These are phyloP conservation scores for Halictus quadricinctus DNA, from an alignment of 2,888 invertebrate species.

Conservation along the genomic window DNA sequence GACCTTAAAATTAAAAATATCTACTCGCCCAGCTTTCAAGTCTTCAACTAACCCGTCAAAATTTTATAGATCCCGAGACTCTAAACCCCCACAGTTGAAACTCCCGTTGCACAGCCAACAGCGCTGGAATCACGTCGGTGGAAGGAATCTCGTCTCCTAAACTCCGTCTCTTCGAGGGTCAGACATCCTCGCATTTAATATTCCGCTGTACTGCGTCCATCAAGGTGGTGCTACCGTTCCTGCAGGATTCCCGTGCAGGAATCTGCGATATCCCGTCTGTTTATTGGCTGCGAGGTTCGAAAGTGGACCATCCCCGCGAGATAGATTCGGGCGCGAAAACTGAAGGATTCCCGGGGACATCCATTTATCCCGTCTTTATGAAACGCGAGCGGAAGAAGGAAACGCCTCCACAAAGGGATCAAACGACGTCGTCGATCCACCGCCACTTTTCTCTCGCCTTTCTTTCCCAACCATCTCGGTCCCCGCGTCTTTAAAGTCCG, in stretches of 20 bases:
- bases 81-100: too few relatives aligned
- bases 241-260: background rate
- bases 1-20: too few relatives aligned
- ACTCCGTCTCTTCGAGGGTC: background rate
- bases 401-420: slow-evolving; percentile 5
- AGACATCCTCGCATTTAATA: background rate
- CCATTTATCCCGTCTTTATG: slow-evolving; percentile 11
- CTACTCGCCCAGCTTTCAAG: too few relatives aligned
- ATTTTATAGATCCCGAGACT: too few relatives aligned
- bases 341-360: slow-evolving; percentile 1
- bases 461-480: background rate
- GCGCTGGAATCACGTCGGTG: too few relatives aligned
- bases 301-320: background rate
- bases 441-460: background rate
- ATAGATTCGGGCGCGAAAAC: slow-evolving; percentile 1
- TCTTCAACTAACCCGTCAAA: too few relatives aligned
- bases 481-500: background rate
- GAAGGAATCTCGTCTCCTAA: too few relatives aligned
- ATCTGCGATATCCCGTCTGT: background rate
- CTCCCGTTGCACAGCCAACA: too few relatives aligned
- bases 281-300: background rate
- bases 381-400: background rate
- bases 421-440: background rate
- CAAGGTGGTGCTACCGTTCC: background rate
- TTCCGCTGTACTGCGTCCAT: background rate